Percentiles rank a stretch among this genome's conserved stretches.
phyloP scores from a whole-genome alignment of 2,113 vertebrate genomes.

The Crotalus viridis region DNA sequence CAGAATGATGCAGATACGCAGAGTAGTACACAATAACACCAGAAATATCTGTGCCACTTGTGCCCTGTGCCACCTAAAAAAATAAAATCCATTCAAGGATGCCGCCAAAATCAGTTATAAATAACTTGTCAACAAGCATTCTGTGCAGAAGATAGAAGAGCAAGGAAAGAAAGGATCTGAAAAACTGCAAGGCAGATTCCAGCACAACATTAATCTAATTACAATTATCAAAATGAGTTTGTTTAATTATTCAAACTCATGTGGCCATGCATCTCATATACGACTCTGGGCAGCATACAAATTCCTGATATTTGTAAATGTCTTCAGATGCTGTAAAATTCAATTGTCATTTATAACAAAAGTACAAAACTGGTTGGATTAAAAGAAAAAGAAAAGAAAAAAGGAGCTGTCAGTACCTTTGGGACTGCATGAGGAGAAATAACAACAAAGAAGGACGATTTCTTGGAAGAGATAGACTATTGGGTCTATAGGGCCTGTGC shows the following conservation, averaged over 20 bases:
- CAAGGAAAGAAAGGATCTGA: not conserved
- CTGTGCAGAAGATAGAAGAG: not conserved
- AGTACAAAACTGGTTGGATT: not conserved
- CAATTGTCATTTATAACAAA: not conserved
- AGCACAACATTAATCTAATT: not conserved
- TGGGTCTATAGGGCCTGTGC: not conserved
- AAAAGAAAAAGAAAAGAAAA: not conserved
- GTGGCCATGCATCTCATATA: not conserved
- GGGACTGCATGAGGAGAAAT: slow-evolving; percentile 16
- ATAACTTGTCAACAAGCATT: not conserved
- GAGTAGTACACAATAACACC: not conserved
- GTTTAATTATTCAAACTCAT: not conserved
- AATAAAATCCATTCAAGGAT: not conserved
- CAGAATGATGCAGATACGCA: not conserved
- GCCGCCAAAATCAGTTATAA: not conserved
- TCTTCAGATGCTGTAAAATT: not conserved
- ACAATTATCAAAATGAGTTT: not conserved
- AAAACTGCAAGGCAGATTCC: not conserved
- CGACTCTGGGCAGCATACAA: not conserved
- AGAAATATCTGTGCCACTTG: not conserved
- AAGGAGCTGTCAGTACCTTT: not conserved
- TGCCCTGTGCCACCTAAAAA: not conserved
- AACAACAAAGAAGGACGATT: slow-evolving; percentile 36
- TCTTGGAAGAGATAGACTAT: slow-evolving; percentile 1
- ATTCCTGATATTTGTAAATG: not conserved